Evolutionary conservation across 2,888 invertebrate genomes (phyloP), one percentile per base, ranked within the genome.

Genomic region (Epistrophella euchroma): DNA sequence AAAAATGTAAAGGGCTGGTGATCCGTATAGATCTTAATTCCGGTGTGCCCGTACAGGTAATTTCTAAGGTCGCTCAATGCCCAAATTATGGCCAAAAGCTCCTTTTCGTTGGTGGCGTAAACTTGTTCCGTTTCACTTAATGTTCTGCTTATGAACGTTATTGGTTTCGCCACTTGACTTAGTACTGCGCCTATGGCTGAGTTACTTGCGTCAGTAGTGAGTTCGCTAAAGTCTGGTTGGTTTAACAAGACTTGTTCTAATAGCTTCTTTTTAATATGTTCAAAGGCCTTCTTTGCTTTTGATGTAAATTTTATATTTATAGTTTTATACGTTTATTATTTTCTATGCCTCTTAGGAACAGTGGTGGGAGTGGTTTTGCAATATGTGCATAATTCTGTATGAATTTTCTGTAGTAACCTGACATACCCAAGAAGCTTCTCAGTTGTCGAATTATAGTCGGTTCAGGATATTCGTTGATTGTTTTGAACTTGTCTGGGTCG

Each of bases 81-180:
- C 90, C 90, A 91, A 1, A 91, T 2, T 89, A 78, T 90, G 4
- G 89, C 90, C 37, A 91, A 62, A 5, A 92, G 71, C 87, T 92
- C 91, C 40, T 91, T 91, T 76, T 91, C 91, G n/a, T 90, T 89
- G 2, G 89, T 88, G 1, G 88, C 86, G 52, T 74, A 81, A 66
- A 32, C 45, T 43, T 47, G 25, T 88, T 90, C 89, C 0, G 88
- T 79, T 22, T 73, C 62, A 11, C 77, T 25, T 25, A 25, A 25
- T 25, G 25, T 25, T 25, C 25, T 25, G 25, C 25, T 25, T 25
- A 25, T 25, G 25, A 25, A 25, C 25, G 25, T 25, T 25, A 25
- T 25, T 25, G 25, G 25, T 25, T 25, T 25, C 25, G 2, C 25
- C 25, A 3, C 25, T 25, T 25, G 25, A 25, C 25, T 25, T 25